Percentiles rank a stretch among this genome's conserved stretches.
phyloP scores from a whole-genome alignment of 2,797 vertebrate genomes.

The Oophaga sylvatica region DNA sequence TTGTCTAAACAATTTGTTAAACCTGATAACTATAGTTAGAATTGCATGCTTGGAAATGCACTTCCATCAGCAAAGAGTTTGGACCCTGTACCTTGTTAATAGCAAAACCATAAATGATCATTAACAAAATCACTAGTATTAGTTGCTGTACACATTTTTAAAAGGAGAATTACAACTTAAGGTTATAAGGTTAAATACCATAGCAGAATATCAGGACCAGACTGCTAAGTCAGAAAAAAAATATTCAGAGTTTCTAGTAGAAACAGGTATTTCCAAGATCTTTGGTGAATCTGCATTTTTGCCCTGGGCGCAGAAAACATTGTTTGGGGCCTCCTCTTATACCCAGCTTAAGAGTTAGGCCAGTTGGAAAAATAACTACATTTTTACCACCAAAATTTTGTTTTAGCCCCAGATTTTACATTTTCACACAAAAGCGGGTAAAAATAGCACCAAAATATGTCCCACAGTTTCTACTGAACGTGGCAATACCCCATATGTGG shows the following conservation, averaged over 20 bases:
- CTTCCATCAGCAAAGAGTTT: constrained; percentile 27
- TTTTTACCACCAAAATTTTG: no score
- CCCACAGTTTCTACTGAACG: no score
- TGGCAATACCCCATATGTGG: no score
- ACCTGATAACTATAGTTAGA: constrained; percentile 5
- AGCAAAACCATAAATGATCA: constrained; percentile 45
- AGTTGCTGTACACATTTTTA: constrained; percentile 50
- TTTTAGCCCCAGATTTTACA: no score
- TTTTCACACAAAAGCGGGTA: no score
- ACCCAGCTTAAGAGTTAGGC: no score
- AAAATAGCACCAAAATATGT: no score
- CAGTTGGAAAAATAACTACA: no score
- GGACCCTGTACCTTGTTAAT: constrained; percentile 60
- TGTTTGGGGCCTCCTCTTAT: no score
- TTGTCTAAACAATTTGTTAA: background rate
- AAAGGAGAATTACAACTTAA: constrained; percentile 52
- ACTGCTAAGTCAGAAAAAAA: no score
- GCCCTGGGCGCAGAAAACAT: no score
- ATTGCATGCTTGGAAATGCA: background rate
- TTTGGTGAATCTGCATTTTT: no score
- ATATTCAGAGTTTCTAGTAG: background rate
- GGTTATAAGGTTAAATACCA: constrained; percentile 55
- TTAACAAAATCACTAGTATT: constrained; percentile 63
- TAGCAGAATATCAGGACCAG: background rate
- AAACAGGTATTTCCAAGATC: background rate